A percentile compares a stretch with the other conserved stretches of the same genome.
Conservation (phyloP, 1,140 invertebrate genomes). For the Plectus sambesii region DNA sequence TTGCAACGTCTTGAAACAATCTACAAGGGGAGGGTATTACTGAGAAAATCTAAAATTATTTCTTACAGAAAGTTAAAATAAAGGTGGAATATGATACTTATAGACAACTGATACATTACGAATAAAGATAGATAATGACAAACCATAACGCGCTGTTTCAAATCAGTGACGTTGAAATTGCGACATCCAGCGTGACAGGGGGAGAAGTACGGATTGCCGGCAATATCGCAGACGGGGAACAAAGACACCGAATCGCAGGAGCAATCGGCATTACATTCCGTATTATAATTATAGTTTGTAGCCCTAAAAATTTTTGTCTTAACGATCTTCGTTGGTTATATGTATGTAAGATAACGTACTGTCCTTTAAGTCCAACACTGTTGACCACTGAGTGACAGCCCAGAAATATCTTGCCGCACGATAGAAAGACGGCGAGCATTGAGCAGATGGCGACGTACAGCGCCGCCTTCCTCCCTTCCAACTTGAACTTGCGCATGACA, state of each 20-base stretch:
- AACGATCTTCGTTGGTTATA: no score
- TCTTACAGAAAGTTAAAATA: no score
- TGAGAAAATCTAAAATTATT: no score
- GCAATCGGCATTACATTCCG: neutral
- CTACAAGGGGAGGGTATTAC: no score
- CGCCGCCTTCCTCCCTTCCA: neutral
- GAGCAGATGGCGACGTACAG: neutral
- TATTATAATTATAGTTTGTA: neutral
- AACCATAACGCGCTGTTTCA: no score
- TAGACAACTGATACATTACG: no score
- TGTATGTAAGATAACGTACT: neutral
- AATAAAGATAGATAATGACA: no score
- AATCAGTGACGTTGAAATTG: neutral
- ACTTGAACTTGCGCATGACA: neutral
- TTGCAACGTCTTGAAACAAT: no score
- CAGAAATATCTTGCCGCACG: neutral
- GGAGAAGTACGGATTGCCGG: neutral
- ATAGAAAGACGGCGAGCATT: neutral
- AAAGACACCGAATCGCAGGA: neutral
- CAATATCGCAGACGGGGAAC: neutral
- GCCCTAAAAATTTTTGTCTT: neutral
- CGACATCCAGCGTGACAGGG: neutral
- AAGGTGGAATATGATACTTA: no score
- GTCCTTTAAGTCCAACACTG: neutral
- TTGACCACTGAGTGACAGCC: neutral